Percentiles rank a stretch among this genome's conserved stretches.
These are phyloP conservation scores for Calonectris borealis DNA, from an alignment of 2,113 vertebrate genomes.

Conservation along the genomic window DNA sequence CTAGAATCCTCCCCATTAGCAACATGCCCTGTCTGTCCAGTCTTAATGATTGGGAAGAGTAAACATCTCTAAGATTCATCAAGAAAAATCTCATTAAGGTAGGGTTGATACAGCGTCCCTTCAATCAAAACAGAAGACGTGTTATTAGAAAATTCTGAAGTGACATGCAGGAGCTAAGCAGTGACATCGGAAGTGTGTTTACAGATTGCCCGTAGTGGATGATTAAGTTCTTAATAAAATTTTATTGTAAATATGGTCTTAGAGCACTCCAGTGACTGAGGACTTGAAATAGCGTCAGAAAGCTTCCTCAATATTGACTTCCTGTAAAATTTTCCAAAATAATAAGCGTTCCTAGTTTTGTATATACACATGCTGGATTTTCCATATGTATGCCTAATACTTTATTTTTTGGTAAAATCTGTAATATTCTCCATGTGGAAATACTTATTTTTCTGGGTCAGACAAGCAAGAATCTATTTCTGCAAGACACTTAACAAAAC, in stretches of 20 bases:
- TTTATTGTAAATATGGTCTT: background rate
- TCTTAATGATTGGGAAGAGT: background rate
- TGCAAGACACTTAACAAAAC: background rate
- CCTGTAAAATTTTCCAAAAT: background rate
- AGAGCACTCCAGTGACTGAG: background rate
- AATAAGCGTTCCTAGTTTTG: background rate
- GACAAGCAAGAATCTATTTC: slow-evolving; percentile 7
- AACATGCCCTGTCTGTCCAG: background rate
- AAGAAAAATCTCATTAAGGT: background rate
- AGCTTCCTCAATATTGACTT: background rate
- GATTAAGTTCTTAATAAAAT: background rate
- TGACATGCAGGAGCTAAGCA: background rate
- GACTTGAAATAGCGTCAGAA: background rate
- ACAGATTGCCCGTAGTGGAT: background rate
- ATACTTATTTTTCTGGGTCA: slow-evolving; percentile 15
- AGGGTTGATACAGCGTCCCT: background rate
- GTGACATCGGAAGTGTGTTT: background rate
- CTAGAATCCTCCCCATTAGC: background rate
- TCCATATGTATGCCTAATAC: background rate
- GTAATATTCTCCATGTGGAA: background rate
- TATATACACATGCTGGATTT: background rate
- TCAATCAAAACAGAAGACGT: background rate
- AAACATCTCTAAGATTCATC: background rate
- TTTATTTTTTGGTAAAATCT: background rate
- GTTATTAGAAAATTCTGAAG: background rate